Percentiles rank a stretch among this genome's conserved stretches.
Conservation (phyloP, 1,140 invertebrate genomes). For the Agrypnia vestita region DNA sequence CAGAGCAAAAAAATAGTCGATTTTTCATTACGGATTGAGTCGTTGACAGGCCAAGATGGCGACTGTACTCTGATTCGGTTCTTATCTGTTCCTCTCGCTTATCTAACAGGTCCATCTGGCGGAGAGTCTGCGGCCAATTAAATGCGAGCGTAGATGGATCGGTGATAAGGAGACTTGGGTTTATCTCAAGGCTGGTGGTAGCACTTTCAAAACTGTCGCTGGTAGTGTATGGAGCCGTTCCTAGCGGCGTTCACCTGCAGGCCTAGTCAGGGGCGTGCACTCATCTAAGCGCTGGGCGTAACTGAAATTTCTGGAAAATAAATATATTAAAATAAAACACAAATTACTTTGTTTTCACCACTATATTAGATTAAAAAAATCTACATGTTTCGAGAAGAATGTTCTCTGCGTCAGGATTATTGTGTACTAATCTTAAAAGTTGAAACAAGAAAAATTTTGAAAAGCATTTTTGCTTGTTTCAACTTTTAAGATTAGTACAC, state of each 20-base stretch:
- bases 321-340: too few relatives aligned
- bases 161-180: slow-evolving; percentile 15
- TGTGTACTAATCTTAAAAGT: too few relatives aligned
- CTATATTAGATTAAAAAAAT: too few relatives aligned
- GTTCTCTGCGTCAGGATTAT: too few relatives aligned
- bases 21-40: slow-evolving; percentile 28
- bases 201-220: slow-evolving; percentile 42
- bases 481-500: too few relatives aligned
- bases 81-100: slow-evolving; percentile 15
- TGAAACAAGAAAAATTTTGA: too few relatives aligned
- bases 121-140: background rate
- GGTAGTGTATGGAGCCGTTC: background rate
- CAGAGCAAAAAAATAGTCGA: slow-evolving; percentile 20
- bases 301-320: too few relatives aligned
- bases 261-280: too few relatives aligned
- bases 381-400: too few relatives aligned
- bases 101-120: slow-evolving; percentile 15
- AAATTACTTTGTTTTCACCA: too few relatives aligned
- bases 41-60: slow-evolving; percentile 13
- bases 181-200: slow-evolving; percentile 33
- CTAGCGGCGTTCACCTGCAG: slow-evolving; percentile 4
- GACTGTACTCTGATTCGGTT: background rate
- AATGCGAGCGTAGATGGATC: slow-evolving; percentile 21
- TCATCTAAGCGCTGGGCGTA: too few relatives aligned
- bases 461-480: too few relatives aligned